These are phyloP conservation scores for Cairina moschata DNA, from an alignment of 2,113 vertebrate genomes.

Conservation along the genomic window DNA sequence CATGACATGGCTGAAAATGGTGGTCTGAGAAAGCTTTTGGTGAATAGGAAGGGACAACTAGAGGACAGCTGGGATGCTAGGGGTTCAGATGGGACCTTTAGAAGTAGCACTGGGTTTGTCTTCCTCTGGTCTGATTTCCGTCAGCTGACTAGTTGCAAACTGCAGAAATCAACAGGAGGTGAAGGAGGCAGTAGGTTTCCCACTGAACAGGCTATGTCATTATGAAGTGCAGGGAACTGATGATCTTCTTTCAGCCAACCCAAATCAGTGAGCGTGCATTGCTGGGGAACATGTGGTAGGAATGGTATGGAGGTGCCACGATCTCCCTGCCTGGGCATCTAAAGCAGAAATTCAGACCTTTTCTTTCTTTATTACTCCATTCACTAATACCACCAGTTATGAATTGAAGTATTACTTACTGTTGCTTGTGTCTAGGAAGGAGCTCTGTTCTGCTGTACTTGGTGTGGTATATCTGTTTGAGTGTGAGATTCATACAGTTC, in stretches of 20 bases:
- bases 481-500: not conserved
- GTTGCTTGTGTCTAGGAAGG: not conserved
- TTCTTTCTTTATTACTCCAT: not conserved
- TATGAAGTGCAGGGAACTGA: not conserved
- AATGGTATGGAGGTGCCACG: not conserved
- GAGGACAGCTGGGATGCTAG: accelerated
- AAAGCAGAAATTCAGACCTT: not conserved
- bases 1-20: not conserved
- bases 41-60: not conserved
- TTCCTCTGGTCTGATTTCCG: not conserved
- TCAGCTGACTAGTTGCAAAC: not conserved
- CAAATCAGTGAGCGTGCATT: accelerated
- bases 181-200: not conserved
- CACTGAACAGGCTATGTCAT: not conserved
- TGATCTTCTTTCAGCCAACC: not conserved
- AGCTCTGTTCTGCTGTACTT: not conserved
- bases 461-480: not conserved
- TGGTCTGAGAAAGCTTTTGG: not conserved
- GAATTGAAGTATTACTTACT: not conserved
- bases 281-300: accelerated
- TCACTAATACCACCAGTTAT: not conserved
- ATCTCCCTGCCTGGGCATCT: not conserved
- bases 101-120: not conserved
- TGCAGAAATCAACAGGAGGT: accelerated
- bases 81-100: not conserved